Evolutionary conservation across 2,113 vertebrate genomes (phyloP).

Genomic region (Mesoclemmys tuberculata): DNA sequence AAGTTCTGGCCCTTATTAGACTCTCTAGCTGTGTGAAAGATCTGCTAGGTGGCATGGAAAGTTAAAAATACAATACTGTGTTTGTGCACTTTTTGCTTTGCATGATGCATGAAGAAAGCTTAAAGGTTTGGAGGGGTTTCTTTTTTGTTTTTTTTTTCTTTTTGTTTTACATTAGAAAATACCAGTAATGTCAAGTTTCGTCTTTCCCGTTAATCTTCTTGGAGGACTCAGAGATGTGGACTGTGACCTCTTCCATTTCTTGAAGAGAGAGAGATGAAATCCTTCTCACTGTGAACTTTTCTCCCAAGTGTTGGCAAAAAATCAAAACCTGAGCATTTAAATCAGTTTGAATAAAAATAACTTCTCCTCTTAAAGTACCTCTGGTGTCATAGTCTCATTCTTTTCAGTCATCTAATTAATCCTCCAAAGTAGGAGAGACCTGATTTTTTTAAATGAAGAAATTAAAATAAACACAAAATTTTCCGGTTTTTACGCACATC

Average conservation of each 20-base stretch:
- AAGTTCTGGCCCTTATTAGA: background rate
- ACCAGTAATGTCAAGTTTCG: background rate
- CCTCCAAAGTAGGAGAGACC: background rate
- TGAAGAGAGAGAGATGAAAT: background rate
- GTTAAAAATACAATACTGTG: background rate
- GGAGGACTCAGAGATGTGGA: background rate
- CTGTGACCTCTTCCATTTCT: background rate
- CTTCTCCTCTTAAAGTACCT: background rate
- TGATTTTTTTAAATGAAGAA: background rate
- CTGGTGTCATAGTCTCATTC: background rate
- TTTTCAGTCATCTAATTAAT: background rate
- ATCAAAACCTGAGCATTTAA: background rate
- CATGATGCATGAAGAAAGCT: background rate
- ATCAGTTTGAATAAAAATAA: background rate
- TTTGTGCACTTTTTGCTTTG: background rate
- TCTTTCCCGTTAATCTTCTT: background rate
- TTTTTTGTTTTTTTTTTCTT: background rate
- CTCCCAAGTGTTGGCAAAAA: background rate
- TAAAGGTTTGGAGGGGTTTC: background rate
- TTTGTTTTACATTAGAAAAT: background rate
- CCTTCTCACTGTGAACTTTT: background rate
- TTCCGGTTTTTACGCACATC: background rate
- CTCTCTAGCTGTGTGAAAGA: background rate
- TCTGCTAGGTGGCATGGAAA: background rate
- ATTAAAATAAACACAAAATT: background rate